phyloP scores from a whole-genome alignment of 2,113 vertebrate genomes.

The Callipepla squamata region DNA sequence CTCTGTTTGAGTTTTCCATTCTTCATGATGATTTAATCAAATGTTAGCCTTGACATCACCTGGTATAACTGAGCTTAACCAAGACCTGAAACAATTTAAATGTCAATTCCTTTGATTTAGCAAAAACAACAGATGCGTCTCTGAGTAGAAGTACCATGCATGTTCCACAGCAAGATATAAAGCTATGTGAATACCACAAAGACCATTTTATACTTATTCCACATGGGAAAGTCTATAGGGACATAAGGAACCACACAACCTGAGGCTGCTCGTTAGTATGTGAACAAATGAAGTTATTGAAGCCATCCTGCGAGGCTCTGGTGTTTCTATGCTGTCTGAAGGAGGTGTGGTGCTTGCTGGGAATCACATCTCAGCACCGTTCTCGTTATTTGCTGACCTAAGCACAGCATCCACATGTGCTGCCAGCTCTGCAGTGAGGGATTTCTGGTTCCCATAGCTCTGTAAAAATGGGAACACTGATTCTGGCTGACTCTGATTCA shows the following conservation, averaged over 20 bases:
- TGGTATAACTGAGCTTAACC: background rate
- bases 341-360: background rate
- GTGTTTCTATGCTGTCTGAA: background rate
- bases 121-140: background rate
- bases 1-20: background rate
- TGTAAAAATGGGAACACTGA: background rate
- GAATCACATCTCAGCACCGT: background rate
- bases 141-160: background rate
- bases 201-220: background rate
- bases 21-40: background rate
- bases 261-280: accelerated
- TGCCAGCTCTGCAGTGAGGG: background rate
- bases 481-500: background rate
- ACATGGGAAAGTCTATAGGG: background rate
- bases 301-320: background rate
- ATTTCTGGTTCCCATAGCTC: background rate
- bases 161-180: background rate
- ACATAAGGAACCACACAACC: background rate
- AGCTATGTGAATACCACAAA: background rate
- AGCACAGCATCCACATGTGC: background rate
- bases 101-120: background rate
- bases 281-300: background rate
- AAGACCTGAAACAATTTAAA: background rate
- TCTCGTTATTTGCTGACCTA: background rate
- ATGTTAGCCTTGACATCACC: slow-evolving; percentile 3